phyloP scores from a whole-genome alignment of 2,113 vertebrate genomes.

The Scolopax mira region DNA sequence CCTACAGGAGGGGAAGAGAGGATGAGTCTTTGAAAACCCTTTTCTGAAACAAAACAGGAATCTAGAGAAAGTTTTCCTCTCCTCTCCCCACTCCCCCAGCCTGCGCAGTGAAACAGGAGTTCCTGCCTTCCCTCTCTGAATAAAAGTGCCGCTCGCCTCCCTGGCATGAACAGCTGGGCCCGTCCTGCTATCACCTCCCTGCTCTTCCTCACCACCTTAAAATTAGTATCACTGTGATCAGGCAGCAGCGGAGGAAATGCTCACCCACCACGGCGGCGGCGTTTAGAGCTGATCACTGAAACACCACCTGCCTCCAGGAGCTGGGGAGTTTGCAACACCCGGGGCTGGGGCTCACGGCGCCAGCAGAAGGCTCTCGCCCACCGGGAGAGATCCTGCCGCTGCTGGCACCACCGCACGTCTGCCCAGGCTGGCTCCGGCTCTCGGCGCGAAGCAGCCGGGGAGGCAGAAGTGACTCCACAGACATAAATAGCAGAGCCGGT shows the following conservation, averaged over 20 bases:
- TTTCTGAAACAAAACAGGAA: neutral
- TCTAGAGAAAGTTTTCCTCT: neutral
- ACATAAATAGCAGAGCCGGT: conserved; percentile 11
- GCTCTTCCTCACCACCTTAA: neutral
- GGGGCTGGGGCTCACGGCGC: rapidly evolving
- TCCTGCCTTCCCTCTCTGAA: neutral
- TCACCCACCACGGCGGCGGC: neutral
- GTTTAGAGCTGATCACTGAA: neutral
- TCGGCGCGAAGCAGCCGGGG: neutral
- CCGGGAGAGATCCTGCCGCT: neutral
- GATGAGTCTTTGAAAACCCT: neutral
- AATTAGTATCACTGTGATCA: neutral
- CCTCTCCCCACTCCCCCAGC: neutral
- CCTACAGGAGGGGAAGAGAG: neutral
- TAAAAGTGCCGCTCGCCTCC: neutral
- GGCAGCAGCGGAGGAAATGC: neutral
- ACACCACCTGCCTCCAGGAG: neutral
- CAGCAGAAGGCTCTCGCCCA: neutral
- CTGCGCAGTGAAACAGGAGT: neutral
- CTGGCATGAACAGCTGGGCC: conserved; percentile 33
- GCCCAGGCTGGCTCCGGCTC: neutral
- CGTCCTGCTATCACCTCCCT: neutral
- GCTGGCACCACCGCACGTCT: neutral
- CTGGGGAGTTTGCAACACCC: neutral
- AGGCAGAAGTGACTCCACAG: neutral